Evolutionary conservation across 2,797 vertebrate species (phyloP), one percentile per base, ranked within the genome.

Genomic region (Labeo calbasu): DNA sequence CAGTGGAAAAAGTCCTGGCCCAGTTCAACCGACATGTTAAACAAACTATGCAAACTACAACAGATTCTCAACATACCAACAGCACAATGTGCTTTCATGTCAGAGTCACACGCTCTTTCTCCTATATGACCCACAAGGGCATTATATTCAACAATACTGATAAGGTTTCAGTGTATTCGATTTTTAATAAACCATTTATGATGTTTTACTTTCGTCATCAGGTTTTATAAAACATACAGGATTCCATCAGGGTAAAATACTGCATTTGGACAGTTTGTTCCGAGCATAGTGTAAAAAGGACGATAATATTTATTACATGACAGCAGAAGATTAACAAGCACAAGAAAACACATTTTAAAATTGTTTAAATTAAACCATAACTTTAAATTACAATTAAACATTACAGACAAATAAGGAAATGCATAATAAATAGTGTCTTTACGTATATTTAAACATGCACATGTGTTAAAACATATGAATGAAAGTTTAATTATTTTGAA

Each of bases 1-100:
- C 0, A 10, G 46, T 63, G 77, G 63, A 77, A 68, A 77, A 76
- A 61, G 28, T 43, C 63, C 32, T 32, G 77, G 23, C 46, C 66
- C 78, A 59, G 68, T 76, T 80, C 71, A 76, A 79, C 57, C 76
- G 76, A 79, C 77, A 80, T 78, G 73, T 84, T 81, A 71, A 78
- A 82, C 73, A 84, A 87, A 79, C 83, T 78, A 25, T 84, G 65
- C 72, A 36, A 61, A 79, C 70, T 81, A 87, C 76, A 25, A 77
- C 63, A 87, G 70, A 72, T 84, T 84, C 76, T 72, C 83, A 84
- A 84, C 83, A 84, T 84, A 84, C 76, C 83, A 84, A 72, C 68
- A 84, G 77, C 83, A 79, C 77, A 84, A 65, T 72, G 68, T 79
- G 76, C 83, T 79, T 79, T 71, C 76, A 84, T 72, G 76, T 79